phyloP scores from a whole-genome alignment of 1,140 invertebrate species.

The Cataglyphis hispanica region DNA sequence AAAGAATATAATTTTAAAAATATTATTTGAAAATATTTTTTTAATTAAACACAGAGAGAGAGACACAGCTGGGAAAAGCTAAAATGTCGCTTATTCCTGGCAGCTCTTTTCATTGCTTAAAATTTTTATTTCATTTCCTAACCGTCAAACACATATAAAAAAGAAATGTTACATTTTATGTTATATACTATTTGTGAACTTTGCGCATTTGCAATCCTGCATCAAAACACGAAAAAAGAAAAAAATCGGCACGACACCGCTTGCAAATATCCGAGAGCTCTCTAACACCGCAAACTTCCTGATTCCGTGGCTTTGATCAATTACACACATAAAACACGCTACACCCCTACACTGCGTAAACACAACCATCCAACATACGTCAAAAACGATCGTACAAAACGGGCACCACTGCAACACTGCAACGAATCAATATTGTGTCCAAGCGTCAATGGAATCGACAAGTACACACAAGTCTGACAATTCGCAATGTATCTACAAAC shows the following conservation, averaged over 20 bases:
- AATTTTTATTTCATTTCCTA: not conserved
- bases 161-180: not conserved
- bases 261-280: slow-evolving; percentile 4
- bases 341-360: slow-evolving; percentile 33
- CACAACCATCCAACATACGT: slow-evolving; percentile 40
- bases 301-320: slow-evolving; percentile 53
- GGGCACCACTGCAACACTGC: slow-evolving; percentile 29
- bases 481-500: slow-evolving; percentile 51
- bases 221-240: not conserved
- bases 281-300: slow-evolving; percentile 34
- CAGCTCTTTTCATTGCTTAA: too few relatives aligned
- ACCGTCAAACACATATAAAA: not conserved
- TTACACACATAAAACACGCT: slow-evolving; percentile 36
- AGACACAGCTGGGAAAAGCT: too few relatives aligned
- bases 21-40: too few relatives aligned
- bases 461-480: slow-evolving; percentile 49
- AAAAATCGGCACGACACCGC: not conserved
- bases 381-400: slow-evolving; percentile 65
- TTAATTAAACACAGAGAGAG: too few relatives aligned
- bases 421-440: slow-evolving; percentile 70
- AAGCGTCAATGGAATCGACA: slow-evolving; percentile 61
- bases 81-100: too few relatives aligned
- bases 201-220: not conserved
- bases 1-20: too few relatives aligned
- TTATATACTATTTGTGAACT: not conserved